These are phyloP conservation scores for Cervus canadensis DNA, from an alignment of 2,113 vertebrate species.

Conservation along the genomic window DNA sequence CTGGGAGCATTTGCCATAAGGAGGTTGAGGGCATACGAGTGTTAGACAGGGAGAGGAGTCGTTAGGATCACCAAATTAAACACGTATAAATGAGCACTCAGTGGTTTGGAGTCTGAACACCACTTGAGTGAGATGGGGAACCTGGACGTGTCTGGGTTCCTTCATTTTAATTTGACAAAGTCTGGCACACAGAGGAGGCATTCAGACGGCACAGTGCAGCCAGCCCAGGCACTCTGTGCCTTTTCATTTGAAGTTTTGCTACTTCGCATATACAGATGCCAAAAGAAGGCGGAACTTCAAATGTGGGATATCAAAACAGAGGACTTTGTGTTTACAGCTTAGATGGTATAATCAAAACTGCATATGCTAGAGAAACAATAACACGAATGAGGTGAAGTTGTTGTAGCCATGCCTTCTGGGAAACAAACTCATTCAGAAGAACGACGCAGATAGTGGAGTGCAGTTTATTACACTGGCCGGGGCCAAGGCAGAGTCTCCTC, in stretches of 20 bases:
- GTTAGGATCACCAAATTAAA: constrained; percentile 36
- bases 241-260: constrained; percentile 29
- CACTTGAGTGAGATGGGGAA: not conserved
- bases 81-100: not conserved
- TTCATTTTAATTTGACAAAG: not conserved
- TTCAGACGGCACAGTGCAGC: not conserved
- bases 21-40: not conserved
- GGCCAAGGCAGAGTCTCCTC: too few relatives aligned
- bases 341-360: not conserved
- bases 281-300: constrained; percentile 9
- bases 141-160: not conserved
- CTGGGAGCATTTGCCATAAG: not conserved
- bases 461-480: too few relatives aligned
- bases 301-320: constrained; percentile 34
- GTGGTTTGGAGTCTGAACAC: constrained; percentile 12
- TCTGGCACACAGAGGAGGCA: not conserved
- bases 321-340: constrained; percentile 46
- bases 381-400: not conserved
- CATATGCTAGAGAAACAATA: constrained; percentile 51
- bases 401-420: too few relatives aligned
- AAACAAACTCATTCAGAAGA: too few relatives aligned
- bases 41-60: not conserved
- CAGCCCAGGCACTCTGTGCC: not conserved
- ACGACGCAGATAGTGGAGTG: too few relatives aligned
- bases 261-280: not conserved